A percentile compares a stretch with the other conserved stretches of the same genome.
Conservation (phyloP, 2,797 vertebrate species). For the Prunella strophiata region DNA sequence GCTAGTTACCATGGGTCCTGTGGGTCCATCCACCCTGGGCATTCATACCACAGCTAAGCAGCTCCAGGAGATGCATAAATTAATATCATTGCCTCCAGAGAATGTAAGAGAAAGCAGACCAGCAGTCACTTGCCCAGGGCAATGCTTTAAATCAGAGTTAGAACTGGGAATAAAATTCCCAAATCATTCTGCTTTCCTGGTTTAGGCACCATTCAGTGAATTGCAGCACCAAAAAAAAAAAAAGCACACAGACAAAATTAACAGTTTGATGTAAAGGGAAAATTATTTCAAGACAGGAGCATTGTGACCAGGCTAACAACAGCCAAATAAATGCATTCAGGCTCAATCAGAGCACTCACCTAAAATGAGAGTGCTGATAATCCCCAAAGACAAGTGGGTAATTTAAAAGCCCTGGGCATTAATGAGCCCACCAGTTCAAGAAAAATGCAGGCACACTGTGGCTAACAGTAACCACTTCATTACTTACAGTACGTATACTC, state of each 20-base stretch:
- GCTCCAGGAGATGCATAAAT: slow-evolving; percentile 17
- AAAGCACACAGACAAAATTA: background rate
- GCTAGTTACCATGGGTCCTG: background rate
- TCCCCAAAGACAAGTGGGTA: background rate
- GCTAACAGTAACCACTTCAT: background rate
- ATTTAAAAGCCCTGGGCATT: background rate
- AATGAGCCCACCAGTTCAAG: background rate
- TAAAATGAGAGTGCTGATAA: background rate
- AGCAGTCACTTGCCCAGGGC: background rate
- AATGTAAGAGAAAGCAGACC: slow-evolving; percentile 1
- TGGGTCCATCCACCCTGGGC: background rate
- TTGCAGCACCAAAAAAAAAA: background rate
- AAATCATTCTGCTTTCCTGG: slow-evolving; percentile 1
- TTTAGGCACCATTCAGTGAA: background rate
- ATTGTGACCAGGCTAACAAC: background rate
- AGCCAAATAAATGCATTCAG: background rate
- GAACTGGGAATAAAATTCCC: slow-evolving; percentile 25
- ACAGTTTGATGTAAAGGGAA: background rate
- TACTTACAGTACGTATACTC: background rate
- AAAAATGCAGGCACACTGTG: background rate
- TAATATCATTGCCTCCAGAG: background rate
- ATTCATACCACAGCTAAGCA: background rate
- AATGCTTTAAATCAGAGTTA: background rate
- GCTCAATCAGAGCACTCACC: background rate
- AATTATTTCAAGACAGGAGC: background rate